Conservation (phyloP, 2,113 vertebrate species). For the Ceuthmochares aereus region DNA sequence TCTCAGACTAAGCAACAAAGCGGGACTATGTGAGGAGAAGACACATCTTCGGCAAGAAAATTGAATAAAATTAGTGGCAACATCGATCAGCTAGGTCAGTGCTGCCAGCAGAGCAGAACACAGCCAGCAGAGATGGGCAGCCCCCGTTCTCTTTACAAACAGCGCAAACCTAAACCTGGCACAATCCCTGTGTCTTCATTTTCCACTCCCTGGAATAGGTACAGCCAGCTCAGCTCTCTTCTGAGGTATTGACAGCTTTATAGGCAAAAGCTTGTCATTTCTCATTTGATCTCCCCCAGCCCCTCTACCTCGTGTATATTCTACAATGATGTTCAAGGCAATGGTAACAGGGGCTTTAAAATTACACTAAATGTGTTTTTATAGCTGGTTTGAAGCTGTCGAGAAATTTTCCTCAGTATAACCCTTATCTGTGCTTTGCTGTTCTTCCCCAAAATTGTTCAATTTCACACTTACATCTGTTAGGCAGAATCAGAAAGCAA, state of each 20-base stretch:
- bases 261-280: slow-evolving; percentile 7
- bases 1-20: background rate
- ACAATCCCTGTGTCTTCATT: background rate
- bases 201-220: background rate
- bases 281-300: slow-evolving; percentile 45
- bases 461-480: slow-evolving; percentile 38
- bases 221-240: background rate
- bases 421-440: slow-evolving; percentile 32
- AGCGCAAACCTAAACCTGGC: background rate
- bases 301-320: background rate
- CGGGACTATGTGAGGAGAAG: background rate
- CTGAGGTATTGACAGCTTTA: slow-evolving; percentile 18
- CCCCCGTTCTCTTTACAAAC: background rate
- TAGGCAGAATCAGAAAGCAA: slow-evolving; percentile 37
- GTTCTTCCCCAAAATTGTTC: slow-evolving; percentile 19
- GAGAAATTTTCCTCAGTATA: background rate
- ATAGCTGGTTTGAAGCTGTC: slow-evolving; percentile 25
- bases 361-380: slow-evolving; percentile 5
- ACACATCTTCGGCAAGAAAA: slow-evolving; percentile 21
- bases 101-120: background rate
- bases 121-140: background rate
- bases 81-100: background rate
- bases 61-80: slow-evolving; percentile 44
- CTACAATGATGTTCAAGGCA: background rate
- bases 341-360: slow-evolving; percentile 27